A percentile compares a stretch with the other conserved stretches of the same genome.
Evolutionary conservation across 2,797 vertebrate genomes (phyloP).

Genomic region (Sandelia bainsii): DNA sequence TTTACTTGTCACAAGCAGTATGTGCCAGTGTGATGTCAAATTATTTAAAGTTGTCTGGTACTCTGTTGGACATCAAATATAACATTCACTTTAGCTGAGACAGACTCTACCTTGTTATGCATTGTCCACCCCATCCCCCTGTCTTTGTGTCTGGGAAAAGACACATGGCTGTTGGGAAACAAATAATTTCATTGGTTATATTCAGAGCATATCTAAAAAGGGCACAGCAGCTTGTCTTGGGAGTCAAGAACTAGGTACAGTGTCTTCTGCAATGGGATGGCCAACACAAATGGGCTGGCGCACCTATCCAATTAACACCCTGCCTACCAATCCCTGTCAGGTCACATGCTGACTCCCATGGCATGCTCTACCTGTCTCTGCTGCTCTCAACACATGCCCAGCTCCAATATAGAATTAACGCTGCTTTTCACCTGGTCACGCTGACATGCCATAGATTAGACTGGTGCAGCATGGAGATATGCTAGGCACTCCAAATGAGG

Average conservation of each 20-base stretch:
- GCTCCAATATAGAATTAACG: constrained; percentile 95
- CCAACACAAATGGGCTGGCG: constrained; percentile 90
- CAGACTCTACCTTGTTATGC: constrained; percentile 46
- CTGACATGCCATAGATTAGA: constrained; percentile 93
- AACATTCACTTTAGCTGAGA: constrained; percentile 30
- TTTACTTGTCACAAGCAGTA: constrained; percentile 5
- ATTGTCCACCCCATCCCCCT: constrained; percentile 60
- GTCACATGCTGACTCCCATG: constrained; percentile 89
- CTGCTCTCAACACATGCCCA: constrained; percentile 88
- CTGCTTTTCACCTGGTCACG: constrained; percentile 88
- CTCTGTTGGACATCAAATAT: constrained; percentile 13
- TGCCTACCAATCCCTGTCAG: constrained; percentile 92
- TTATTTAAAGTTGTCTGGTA: not conserved
- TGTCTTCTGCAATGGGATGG: constrained; percentile 88
- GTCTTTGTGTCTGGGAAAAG: constrained; percentile 63
- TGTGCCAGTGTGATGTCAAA: constrained; percentile 4
- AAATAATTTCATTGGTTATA: constrained; percentile 73
- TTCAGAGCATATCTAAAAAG: constrained; percentile 74
- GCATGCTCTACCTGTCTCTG: constrained; percentile 90
- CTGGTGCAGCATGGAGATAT: constrained; percentile 93
- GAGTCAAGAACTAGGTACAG: constrained; percentile 86
- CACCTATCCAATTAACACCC: constrained; percentile 98
- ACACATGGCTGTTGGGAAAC: constrained; percentile 62
- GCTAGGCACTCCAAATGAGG: constrained; percentile 96
- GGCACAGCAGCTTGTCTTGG: constrained; percentile 79